Conservation (phyloP, 2,888 invertebrate species). For the Syrphus vitripennis region DNA sequence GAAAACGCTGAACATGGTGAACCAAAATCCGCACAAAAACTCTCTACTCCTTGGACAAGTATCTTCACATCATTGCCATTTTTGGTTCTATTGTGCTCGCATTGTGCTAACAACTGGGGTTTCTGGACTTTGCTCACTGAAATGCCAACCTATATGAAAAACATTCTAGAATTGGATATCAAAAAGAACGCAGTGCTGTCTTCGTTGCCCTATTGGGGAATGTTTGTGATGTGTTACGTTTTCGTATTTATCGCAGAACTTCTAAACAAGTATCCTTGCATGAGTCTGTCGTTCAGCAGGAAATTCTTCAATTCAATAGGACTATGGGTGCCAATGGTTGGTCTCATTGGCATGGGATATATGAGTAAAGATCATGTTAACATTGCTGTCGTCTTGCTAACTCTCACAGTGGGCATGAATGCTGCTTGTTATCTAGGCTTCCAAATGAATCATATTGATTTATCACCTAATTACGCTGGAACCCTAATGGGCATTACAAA, state of each 20-base stretch:
- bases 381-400: conserved; percentile 85
- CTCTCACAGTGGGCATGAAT: conserved; percentile 88
- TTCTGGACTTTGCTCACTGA: conserved; percentile 92
- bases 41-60: conserved; percentile 87
- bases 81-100: conserved; percentile 87
- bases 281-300: conserved; percentile 78
- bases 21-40: conserved; percentile 65
- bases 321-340: conserved; percentile 86
- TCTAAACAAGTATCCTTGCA: conserved; percentile 76
- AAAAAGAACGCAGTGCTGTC: conserved; percentile 87
- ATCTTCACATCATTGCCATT: conserved; percentile 90
- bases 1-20: conserved; percentile 70
- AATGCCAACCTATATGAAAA: conserved; percentile 90
- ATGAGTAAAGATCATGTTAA: conserved; percentile 77
- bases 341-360: conserved; percentile 85
- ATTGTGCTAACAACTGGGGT: conserved; percentile 89
- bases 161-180: conserved; percentile 87
- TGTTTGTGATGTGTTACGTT: conserved; percentile 87
- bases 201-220: conserved; percentile 87
- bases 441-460: conserved; percentile 92
- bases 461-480: conserved; percentile 92
- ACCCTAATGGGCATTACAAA: conserved; percentile 92
- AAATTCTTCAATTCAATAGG: conserved; percentile 84
- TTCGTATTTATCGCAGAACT: conserved; percentile 86
- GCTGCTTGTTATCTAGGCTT: conserved; percentile 89